Percentiles rank a stretch among this genome's conserved stretches.
phyloP scores from a whole-genome alignment of 2,888 invertebrate species.

The Lasioglossum morio region DNA sequence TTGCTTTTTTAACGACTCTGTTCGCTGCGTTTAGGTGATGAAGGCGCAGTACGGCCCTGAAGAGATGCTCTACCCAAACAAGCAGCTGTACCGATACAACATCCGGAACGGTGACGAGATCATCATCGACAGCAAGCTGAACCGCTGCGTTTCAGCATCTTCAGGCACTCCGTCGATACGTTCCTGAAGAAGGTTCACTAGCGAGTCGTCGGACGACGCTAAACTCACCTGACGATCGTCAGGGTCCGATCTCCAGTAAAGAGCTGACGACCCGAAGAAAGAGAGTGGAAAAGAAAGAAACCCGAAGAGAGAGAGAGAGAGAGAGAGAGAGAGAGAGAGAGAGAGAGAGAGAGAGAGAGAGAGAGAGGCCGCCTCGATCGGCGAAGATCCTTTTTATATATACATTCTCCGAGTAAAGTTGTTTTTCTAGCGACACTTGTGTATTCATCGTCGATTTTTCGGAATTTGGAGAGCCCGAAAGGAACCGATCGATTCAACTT shows the following conservation, averaged over 20 bases:
- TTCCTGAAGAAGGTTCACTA: slow-evolving; percentile 77
- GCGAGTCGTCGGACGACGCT: slow-evolving; percentile 59
- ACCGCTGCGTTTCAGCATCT: slow-evolving; percentile 84
- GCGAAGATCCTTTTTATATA: slow-evolving; percentile 51
- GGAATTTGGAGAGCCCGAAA: slow-evolving; percentile 31
- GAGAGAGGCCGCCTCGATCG: slow-evolving; percentile 22
- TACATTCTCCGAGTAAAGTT: slow-evolving; percentile 31
- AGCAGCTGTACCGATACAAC: slow-evolving; percentile 96
- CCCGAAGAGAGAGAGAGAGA: no score
- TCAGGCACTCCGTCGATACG: slow-evolving; percentile 80
- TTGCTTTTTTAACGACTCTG: background rate
- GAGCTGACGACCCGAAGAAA: slow-evolving; percentile 21
- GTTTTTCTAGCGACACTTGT: slow-evolving; percentile 49
- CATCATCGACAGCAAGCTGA: slow-evolving; percentile 92
- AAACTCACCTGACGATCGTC: slow-evolving; percentile 50
- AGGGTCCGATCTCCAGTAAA: slow-evolving; percentile 51
- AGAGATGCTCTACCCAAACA: slow-evolving; percentile 95
- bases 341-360: background rate
- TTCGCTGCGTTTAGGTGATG: slow-evolving; percentile 81
- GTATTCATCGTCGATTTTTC: slow-evolving; percentile 65
- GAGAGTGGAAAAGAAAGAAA: background rate
- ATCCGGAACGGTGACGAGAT: slow-evolving; percentile 96
- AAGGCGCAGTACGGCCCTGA: slow-evolving; percentile 89
- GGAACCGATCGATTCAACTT: background rate
- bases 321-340: no score